Conservation (phyloP, 37 sponge, comb jelly and placozoan species). For the Theonella swinhoei region DNA sequence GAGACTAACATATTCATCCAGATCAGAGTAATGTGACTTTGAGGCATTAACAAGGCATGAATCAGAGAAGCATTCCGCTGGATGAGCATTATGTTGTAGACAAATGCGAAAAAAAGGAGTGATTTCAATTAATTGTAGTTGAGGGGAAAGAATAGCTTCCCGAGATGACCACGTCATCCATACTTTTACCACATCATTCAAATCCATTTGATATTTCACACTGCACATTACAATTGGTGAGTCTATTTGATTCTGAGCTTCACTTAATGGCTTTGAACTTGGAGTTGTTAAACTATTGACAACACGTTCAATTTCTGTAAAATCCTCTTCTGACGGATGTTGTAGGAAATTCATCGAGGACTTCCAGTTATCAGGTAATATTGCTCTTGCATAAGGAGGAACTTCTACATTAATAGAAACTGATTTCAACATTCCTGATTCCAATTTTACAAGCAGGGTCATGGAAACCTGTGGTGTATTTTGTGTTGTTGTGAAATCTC, state of each 20-base stretch:
- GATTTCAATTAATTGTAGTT: slow-evolving; percentile 56
- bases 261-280: background rate
- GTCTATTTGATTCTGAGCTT: background rate
- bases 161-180: slow-evolving; percentile 48
- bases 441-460: too few species aligned
- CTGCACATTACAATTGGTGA: background rate
- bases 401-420: background rate
- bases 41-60: slow-evolving; percentile 46
- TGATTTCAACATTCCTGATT: background rate
- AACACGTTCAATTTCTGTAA: background rate
- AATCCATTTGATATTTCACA: background rate
- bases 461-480: too few species aligned
- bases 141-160: slow-evolving; percentile 37
- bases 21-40: slow-evolving; percentile 13
- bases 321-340: slow-evolving; percentile 19
- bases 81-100: slow-evolving; percentile 61
- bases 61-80: slow-evolving; percentile 70
- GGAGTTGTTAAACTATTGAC: background rate
- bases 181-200: slow-evolving; percentile 28
- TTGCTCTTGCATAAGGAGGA: background rate
- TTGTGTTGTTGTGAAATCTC: too few species aligned
- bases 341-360: slow-evolving; percentile 21
- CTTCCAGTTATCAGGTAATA: slow-evolving; percentile 15
- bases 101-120: slow-evolving; percentile 50
- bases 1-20: slow-evolving; percentile 46